A percentile compares a stretch with the other conserved stretches of the same genome.
Evolutionary conservation across 2,888 invertebrate species (phyloP).

Genomic region (Drosophila quinaria): DNA sequence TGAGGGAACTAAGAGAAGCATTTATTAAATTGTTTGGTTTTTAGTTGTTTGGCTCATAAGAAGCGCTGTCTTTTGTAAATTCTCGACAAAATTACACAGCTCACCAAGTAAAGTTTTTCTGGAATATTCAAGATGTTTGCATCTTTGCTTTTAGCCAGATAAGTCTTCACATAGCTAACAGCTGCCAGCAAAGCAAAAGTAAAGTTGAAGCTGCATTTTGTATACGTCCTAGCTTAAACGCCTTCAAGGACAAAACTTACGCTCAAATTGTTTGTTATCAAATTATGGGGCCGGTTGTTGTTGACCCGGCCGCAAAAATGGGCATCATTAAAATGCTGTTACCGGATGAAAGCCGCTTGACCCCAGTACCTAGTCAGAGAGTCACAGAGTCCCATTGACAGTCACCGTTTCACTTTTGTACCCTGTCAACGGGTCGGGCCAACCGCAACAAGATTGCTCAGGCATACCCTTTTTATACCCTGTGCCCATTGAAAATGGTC

Average conservation of each 20-base stretch:
- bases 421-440: slow-evolving; percentile 43
- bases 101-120: slow-evolving; percentile 61
- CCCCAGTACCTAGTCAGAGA: slow-evolving; percentile 12
- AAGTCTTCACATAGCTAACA: slow-evolving; percentile 48
- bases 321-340: slow-evolving; percentile 82
- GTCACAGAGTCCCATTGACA: slow-evolving; percentile 6
- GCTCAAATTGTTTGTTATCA: slow-evolving; percentile 80
- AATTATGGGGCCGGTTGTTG: slow-evolving; percentile 67
- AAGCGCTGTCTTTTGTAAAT: slow-evolving; percentile 47
- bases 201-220: slow-evolving; percentile 37
- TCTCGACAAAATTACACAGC: slow-evolving; percentile 56
- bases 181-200: slow-evolving; percentile 18
- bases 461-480: slow-evolving; percentile 81
- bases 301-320: slow-evolving; percentile 55
- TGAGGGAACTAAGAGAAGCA: slow-evolving; percentile 56
- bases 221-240: slow-evolving; percentile 49
- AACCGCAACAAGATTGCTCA: slow-evolving; percentile 78
- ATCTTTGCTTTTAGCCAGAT: slow-evolving; percentile 36
- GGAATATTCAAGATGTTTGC: slow-evolving; percentile 68
- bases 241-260: slow-evolving; percentile 71
- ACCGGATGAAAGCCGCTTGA: slow-evolving; percentile 58
- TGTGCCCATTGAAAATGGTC: too few species aligned
- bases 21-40: slow-evolving; percentile 65
- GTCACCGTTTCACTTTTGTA: slow-evolving; percentile 26
- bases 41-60: slow-evolving; percentile 24